Conservation (phyloP, 2,888 invertebrate genomes). For the Hololepta plana region DNA sequence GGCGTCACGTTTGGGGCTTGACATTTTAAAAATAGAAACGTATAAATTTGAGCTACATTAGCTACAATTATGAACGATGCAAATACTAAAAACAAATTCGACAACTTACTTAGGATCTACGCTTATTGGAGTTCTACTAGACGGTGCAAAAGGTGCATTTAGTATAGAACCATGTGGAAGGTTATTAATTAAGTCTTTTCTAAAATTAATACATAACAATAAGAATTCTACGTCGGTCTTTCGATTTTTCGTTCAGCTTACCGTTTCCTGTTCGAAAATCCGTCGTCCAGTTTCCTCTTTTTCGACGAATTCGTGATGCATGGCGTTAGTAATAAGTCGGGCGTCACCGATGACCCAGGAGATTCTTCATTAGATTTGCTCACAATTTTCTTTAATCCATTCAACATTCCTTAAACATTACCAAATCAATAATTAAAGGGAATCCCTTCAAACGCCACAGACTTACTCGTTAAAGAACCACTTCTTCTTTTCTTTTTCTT, state of each 20-base stretch:
- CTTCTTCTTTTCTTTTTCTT: slow-evolving; percentile 66
- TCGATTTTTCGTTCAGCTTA: slow-evolving; percentile 20
- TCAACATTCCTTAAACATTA: slow-evolving; percentile 35
- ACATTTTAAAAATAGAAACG: no score
- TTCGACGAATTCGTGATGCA: slow-evolving; percentile 40
- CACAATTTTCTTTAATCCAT: slow-evolving; percentile 61
- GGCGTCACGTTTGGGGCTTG: no score
- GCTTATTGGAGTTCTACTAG: slow-evolving; percentile 25
- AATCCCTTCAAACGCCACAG: slow-evolving; percentile 4
- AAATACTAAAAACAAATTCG: neutral
- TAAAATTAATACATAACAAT: slow-evolving; percentile 21
- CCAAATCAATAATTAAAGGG: slow-evolving; percentile 7
- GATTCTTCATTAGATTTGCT: slow-evolving; percentile 39
- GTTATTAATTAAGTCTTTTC: slow-evolving; percentile 40
- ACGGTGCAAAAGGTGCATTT: slow-evolving; percentile 34
- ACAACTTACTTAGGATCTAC: slow-evolving; percentile 37
- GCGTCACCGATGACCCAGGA: slow-evolving; percentile 18
- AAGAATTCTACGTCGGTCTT: slow-evolving; percentile 1
- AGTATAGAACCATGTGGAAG: slow-evolving; percentile 38
- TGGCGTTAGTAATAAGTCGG: slow-evolving; percentile 32
- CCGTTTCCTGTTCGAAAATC: slow-evolving; percentile 51
- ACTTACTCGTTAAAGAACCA: slow-evolving; percentile 67
- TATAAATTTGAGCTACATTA: no score
- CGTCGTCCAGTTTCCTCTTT: slow-evolving; percentile 46
- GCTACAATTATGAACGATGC: no score